Base-by-base conservation (phyloP, 1,140 invertebrate genomes). In the Drosophila kikkawai region DNA sequence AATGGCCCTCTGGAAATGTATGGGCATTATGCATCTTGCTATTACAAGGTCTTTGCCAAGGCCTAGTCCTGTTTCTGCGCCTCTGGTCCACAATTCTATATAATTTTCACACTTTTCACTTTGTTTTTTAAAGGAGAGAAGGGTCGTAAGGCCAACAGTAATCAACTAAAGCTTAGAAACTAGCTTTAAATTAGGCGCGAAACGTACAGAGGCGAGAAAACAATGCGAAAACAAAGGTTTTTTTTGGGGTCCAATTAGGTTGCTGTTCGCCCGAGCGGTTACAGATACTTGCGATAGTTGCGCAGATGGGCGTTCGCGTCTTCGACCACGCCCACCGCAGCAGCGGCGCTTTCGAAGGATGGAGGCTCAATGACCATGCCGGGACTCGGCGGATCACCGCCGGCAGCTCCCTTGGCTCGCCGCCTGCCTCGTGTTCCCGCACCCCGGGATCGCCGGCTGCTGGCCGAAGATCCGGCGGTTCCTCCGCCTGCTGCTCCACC, bases 231-330 rank as follows among this genome's bases (percentile, higher is more conserved):
- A 76, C 45, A 58, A 22, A 13, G 42, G 26, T 11, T 22, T 26
- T 26, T 26, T 26, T n/a, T 2, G 39, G 44, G n/a, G 12, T 44
- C 22, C 15, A 36, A 37, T 60, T 71, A 50, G 51, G 32, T 34
- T 37, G 51, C 34, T 37, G 34, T 44, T 51, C 74, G 66, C 42
- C 29, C 29, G 37, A 50, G 36, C 76, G 66, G 80, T 93, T 92
- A 93, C 91, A 93, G 91, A 90, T 92, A 93, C 66, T 93, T 93
- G 34, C 91, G 92, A 81, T 93, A 93, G 59, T 92, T 93, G 41
- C 91, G 83, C 77, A 93, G 69, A 73, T 93, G 91, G 26, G 74
- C 82, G 69, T 91, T 81, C 17, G 85, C 83, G 42, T 91, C 91
- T 67, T 84, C 78, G 26, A 75, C 88, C 42, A 88, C 85, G 39